Base-by-base conservation (phyloP, 2,797 vertebrate genomes). In the Lepilemur ruficaudatus region DNA sequence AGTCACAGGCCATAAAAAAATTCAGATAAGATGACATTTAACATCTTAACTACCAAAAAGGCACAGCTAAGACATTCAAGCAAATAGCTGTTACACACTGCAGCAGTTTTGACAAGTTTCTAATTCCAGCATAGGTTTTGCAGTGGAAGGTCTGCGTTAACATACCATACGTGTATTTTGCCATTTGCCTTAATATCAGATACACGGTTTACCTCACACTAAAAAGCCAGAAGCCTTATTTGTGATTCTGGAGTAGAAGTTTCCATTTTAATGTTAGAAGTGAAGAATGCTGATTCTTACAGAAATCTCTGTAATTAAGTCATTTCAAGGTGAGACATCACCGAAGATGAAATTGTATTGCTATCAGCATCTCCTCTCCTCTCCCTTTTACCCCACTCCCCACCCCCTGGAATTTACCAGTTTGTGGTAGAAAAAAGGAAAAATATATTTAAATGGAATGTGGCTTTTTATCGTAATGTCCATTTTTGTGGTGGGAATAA, bases 101-200 rank as follows among this genome's bases (percentile, higher is more conserved):
- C 35, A 35, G 41, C n/a, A 28, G 23, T 35, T 91, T 94, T 81
- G 67, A 75, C 2, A 78, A 52, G 17, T 83, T 89, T 91, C 86
- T 87, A 10, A 86, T 92, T 91, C 52, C 11, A 82, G n/a, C 17
- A 5, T 23, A 32, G 43, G 22, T 84, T 89, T 67, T 83, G 48
- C 9, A 78, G 0, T 52, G 59, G 7, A 81, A 94, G 15, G 4
- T 92, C 41, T 14, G 18, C 38, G 41, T 63, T 88, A 65, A 61
- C 92, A 87, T 65, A 28, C 1, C 11, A 55, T 94, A 88, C 57
- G 0, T 79, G 9, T 52, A 57, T 92, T 80, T 52, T 83, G 65
- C 91, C 93, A 23, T 87, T 97, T 98, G 98, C 98, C 98, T 98
- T 98, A 98, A 97, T 76, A 41, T 92, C 9, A 15, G 97, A 81